phyloP scores from a whole-genome alignment of 2,888 invertebrate species.

The Notodonta dromedarius region DNA sequence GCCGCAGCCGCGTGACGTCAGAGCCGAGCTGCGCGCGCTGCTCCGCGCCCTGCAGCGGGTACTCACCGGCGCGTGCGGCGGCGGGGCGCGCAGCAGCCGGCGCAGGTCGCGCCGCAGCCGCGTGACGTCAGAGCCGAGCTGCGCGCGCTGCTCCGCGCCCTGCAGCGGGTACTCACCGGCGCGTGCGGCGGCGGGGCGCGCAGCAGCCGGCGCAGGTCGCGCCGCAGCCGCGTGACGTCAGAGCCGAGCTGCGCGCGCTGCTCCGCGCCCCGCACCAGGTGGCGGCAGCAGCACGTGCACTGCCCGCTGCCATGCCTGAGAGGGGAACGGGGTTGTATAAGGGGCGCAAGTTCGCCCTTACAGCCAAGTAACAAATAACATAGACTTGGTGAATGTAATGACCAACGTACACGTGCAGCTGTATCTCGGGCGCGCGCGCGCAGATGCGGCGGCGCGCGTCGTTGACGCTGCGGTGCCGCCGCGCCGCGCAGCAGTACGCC shows the following conservation, averaged over 20 bases:
- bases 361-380: no score
- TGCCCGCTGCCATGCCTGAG: not conserved
- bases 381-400: no score
- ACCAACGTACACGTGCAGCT: constrained; percentile 14
- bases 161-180: not conserved
- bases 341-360: no score
- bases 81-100: not conserved
- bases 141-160: no score
- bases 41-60: not conserved
- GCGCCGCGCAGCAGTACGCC: constrained; percentile 24
- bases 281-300: not conserved
- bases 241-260: no score
- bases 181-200: not conserved
- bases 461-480: constrained; percentile 24
- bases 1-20: not conserved
- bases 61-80: not conserved
- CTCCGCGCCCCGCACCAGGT: no score
- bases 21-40: no score
- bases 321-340: no score
- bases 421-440: constrained; percentile 8
- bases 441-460: constrained; percentile 24
- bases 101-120: not conserved
- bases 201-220: constrained; percentile 1
- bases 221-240: not conserved
- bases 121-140: not conserved